Evolutionary conservation across 64 coral and sea anemone species (phyloP), one percentile per base, ranked within the genome.

Genomic region (Montipora sp.): DNA sequence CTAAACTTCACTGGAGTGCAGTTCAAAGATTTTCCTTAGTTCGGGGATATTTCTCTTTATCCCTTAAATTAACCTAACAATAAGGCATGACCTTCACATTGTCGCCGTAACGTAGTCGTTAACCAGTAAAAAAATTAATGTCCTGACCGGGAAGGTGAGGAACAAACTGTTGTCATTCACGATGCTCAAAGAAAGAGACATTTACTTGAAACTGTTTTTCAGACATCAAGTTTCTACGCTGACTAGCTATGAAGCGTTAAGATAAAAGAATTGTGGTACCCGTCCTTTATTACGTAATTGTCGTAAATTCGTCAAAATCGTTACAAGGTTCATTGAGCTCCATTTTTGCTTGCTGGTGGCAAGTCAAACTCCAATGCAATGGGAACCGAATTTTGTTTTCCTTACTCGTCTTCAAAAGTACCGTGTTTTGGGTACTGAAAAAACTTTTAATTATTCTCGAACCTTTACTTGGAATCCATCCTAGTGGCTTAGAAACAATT

Each of bases 271-370:
- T 21, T 27, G 61, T 8, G 65, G 44, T 72, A 85, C 82, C 82
- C 49, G 82, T 5, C 36, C 9, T 9, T 20, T 51, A 85, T 85
- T 48, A 85, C 14, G 82, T 85, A 18, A 85, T 49, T 23, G 19
- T 5, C 63, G 15, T 18, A 3, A 63, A 14, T 63, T 63, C 14
- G 3, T 63, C 14, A 45, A 61, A 61, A 11, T 72, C 45, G 2
- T 49, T 21, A 45, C 45, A 85, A 21, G 82, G 82, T 85, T 85
- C 82, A 85, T 71, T 85, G 82, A 70, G 82, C 65, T 71, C 66
- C 68, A 48, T 85, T 85, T 36, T 85, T 20, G 15, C 36, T 4
- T 2, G 65, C 82, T 48, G 82, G 82, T 85, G 82, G 82, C 59
- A 71, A 50, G 46, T 15, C 65, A 70, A 51, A 71, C 19, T 18